These are phyloP conservation scores for Decapterus maruadsi DNA, from an alignment of 2,797 vertebrate species.

Conservation along the genomic window DNA sequence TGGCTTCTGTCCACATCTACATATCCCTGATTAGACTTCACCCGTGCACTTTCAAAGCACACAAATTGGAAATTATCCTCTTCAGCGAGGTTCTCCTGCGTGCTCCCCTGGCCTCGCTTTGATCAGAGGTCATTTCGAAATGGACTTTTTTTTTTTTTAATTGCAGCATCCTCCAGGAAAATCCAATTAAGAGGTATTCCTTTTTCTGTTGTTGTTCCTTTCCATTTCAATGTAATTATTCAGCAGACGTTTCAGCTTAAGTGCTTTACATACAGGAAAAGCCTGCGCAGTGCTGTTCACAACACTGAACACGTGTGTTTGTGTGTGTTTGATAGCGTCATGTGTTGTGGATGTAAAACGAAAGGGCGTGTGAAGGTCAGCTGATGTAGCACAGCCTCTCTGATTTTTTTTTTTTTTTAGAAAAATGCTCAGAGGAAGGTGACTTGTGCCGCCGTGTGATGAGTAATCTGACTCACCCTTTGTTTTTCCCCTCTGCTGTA, in stretches of 20 bases:
- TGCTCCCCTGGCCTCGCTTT: conserved; percentile 35
- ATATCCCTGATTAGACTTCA: conserved; percentile 48
- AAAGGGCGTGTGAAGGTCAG: conserved; percentile 70
- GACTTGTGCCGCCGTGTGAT: conserved; percentile 62
- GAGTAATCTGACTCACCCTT: conserved; percentile 64
- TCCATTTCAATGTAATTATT: conserved; percentile 34
- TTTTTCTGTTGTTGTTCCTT: background rate
- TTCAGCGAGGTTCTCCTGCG: conserved; percentile 13
- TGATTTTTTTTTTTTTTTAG: conserved; percentile 20
- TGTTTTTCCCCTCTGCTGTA: conserved; percentile 40
- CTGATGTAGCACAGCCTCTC: conserved; percentile 43
- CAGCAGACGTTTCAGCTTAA: background rate
- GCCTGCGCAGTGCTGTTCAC: background rate
- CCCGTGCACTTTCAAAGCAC: conserved; percentile 27
- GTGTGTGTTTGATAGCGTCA: background rate
- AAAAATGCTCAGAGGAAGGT: conserved; percentile 69
- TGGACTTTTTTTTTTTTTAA: conserved; percentile 31
- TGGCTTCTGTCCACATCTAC: conserved; percentile 53
- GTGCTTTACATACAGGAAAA: conserved; percentile 1
- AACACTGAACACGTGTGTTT: background rate
- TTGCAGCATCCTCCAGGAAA: conserved; percentile 34
- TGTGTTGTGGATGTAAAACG: conserved; percentile 11
- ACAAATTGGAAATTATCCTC: conserved; percentile 54
- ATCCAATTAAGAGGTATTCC: conserved; percentile 20
- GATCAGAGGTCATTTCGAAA: conserved; percentile 32